Conservation (phyloP, 2,113 vertebrate species). For the Sylvicapra grimmia region DNA sequence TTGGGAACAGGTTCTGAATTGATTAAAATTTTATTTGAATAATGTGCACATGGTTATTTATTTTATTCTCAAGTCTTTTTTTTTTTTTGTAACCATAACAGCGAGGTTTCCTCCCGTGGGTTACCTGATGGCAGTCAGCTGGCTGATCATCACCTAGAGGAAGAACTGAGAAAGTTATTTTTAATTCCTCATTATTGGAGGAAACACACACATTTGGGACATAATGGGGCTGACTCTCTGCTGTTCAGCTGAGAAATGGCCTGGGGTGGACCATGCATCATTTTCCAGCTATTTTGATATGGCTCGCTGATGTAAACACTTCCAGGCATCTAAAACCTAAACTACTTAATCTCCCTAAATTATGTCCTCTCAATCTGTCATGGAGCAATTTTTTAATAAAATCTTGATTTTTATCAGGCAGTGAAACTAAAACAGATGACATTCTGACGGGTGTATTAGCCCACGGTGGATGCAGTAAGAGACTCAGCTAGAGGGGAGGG, state of each 20-base stretch:
- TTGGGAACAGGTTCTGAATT: slow-evolving; percentile 62
- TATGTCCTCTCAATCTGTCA: not conserved
- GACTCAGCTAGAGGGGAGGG: not conserved
- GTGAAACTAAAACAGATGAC: not conserved
- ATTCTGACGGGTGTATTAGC: not conserved
- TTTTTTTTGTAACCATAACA: not conserved
- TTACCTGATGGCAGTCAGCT: not conserved
- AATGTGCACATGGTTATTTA: slow-evolving; percentile 14
- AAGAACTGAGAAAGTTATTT: not conserved
- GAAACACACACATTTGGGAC: not conserved
- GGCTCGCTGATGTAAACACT: not conserved
- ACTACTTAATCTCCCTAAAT: slow-evolving; percentile 24
- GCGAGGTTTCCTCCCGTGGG: not conserved
- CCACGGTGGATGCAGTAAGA: not conserved
- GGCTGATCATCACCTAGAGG: not conserved
- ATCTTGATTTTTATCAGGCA: not conserved
- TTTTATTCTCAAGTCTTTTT: not conserved
- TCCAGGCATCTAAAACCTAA: not conserved
- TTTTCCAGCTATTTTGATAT: not conserved
- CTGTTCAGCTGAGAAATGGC: not conserved
- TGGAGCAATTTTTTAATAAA: slow-evolving; percentile 48
- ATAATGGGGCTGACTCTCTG: not conserved
- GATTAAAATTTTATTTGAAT: slow-evolving; percentile 58
- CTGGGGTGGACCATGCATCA: not conserved
- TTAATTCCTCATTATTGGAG: slow-evolving; percentile 17